These are phyloP conservation scores for Microtus richardsoni DNA, from an alignment of 2,113 vertebrate species.

Conservation along the genomic window DNA sequence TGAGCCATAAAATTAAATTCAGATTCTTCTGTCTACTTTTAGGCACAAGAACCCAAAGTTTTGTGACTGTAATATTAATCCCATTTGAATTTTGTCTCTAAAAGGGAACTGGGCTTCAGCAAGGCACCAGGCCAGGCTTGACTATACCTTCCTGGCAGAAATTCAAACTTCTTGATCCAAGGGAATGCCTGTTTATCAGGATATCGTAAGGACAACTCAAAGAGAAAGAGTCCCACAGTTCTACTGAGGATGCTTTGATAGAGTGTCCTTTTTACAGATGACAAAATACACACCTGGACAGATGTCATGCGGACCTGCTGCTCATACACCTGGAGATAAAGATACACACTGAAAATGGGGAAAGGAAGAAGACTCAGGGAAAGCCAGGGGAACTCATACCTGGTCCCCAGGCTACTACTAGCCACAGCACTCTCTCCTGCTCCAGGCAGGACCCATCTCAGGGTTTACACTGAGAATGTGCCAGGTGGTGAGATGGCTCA, in stretches of 20 bases:
- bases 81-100: constrained; percentile 48
- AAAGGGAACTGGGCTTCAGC: background rate
- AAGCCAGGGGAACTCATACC: background rate
- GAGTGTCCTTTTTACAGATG: background rate
- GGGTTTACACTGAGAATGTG: background rate
- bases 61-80: constrained; percentile 55
- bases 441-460: background rate
- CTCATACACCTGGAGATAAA: background rate
- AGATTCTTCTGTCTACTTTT: constrained; percentile 41
- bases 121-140: background rate
- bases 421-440: background rate
- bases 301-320: background rate
- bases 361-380: background rate
- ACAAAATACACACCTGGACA: background rate
- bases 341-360: background rate
- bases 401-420: background rate
- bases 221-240: background rate
- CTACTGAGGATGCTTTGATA: background rate
- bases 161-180: constrained; percentile 6
- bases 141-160: constrained; percentile 41
- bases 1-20: constrained; percentile 39
- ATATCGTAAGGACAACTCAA: background rate
- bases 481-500: background rate
- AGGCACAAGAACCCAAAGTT: constrained; percentile 40
- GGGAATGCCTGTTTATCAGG: background rate